Evolutionary conservation across 2,888 invertebrate genomes (phyloP).

Genomic region (Acronicta psi): DNA sequence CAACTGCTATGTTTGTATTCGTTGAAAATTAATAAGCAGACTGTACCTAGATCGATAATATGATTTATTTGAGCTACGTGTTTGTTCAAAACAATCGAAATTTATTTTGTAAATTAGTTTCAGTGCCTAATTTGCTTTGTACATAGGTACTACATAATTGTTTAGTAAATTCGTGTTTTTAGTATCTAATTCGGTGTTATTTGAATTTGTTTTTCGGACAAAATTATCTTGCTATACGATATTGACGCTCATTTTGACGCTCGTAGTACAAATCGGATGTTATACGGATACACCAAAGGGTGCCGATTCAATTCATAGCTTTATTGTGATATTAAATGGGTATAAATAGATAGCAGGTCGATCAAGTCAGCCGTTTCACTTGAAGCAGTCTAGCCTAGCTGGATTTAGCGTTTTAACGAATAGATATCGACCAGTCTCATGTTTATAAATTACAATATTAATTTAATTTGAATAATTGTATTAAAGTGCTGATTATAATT

Average conservation of each 20-base stretch:
- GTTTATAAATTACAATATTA: conserved; percentile 26
- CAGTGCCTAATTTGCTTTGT: background rate
- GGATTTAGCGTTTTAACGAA: conserved; percentile 44
- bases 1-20: conserved; percentile 31
- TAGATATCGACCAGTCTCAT: conserved; percentile 4
- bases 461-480: conserved; percentile 12
- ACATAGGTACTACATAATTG: background rate
- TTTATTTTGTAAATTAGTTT: conserved; percentile 5
- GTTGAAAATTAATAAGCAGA: conserved; percentile 29
- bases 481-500: conserved; percentile 17
- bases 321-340: conserved; percentile 11
- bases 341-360: conserved; percentile 47
- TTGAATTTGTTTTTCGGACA: conserved; percentile 20
- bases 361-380: conserved; percentile 41
- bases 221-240: conserved; percentile 8
- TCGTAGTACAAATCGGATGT: conserved; percentile 31
- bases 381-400: conserved; percentile 39
- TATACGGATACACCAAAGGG: conserved; percentile 1
- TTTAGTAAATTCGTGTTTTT: conserved; percentile 19
- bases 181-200: conserved; percentile 27
- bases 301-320: conserved; percentile 9
- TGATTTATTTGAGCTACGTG: conserved; percentile 16
- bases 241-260: conserved; percentile 8
- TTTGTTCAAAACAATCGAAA: conserved; percentile 6
- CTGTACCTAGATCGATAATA: conserved; percentile 6